Percentiles rank a stretch among this genome's conserved stretches.
Evolutionary conservation across 92 coral and sea anemone genomes (phyloP).

Genomic region (Nematostella vectensis): DNA sequence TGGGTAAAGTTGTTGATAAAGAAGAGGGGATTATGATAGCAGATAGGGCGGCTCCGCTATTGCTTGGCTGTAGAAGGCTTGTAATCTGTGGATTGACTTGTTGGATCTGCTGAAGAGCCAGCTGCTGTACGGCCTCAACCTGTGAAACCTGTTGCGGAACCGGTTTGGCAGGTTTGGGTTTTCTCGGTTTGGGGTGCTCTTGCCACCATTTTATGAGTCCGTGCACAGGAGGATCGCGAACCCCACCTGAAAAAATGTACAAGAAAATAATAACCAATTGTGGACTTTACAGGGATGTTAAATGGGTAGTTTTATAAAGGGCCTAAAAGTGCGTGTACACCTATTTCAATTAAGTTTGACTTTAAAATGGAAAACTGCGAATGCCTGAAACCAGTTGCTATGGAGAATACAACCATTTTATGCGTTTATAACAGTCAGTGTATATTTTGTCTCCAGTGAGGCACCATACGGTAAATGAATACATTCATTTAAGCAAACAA

Average conservation of each 20-base stretch:
- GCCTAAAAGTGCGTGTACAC: too few relatives aligned
- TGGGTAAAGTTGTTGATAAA: background rate
- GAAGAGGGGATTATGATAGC: constrained; percentile 81
- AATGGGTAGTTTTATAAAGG: too few relatives aligned
- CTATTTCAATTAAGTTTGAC: too few relatives aligned
- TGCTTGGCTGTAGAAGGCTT: constrained; percentile 84
- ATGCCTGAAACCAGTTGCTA: too few relatives aligned
- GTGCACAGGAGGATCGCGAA: constrained; percentile 96
- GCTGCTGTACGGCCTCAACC: constrained; percentile 76
- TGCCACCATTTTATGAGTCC: constrained; percentile 99
- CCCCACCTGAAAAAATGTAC: constrained; percentile 58
- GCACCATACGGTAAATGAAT: too few relatives aligned
- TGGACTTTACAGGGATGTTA: too few relatives aligned
- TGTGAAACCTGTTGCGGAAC: constrained; percentile 46
- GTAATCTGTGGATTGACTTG: constrained; percentile 68
- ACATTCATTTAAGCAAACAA: too few relatives aligned
- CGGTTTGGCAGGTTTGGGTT: constrained; percentile 70
- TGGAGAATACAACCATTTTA: too few relatives aligned
- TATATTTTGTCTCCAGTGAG: too few relatives aligned
- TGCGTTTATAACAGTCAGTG: too few relatives aligned
- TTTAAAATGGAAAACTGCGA: too few relatives aligned
- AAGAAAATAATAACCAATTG: too few relatives aligned
- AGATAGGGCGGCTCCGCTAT: constrained; percentile 78
- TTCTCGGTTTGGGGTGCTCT: constrained; percentile 95
- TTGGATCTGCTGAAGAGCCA: constrained; percentile 83